Percentiles rank a stretch among this genome's conserved stretches.
phyloP scores from a whole-genome alignment of 2,888 invertebrate genomes.

The Drosophila atripex region DNA sequence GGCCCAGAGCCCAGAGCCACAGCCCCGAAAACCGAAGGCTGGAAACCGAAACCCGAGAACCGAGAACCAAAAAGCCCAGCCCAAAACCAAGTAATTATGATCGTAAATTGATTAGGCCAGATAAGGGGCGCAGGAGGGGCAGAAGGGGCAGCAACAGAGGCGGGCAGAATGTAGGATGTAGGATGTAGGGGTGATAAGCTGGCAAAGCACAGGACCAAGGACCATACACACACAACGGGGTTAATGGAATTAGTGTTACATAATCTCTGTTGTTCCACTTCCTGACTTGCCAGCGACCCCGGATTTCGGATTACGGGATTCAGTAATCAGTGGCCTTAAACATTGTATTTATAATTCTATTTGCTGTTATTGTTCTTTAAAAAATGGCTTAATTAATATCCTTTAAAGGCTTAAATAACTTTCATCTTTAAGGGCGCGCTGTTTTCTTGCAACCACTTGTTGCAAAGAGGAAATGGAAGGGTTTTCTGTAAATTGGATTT shows the following conservation, averaged over 20 bases:
- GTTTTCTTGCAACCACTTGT: not conserved
- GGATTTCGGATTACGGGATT: not conserved
- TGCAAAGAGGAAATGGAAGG: not conserved
- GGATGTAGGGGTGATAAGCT: not conserved
- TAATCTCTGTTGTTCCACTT: conserved; percentile 37
- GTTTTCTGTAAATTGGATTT: not conserved
- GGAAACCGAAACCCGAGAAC: conserved; percentile 34
- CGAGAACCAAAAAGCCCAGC: conserved; percentile 23
- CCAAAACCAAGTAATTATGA: conserved; percentile 69
- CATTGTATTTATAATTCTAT: not conserved
- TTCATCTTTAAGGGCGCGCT: not conserved
- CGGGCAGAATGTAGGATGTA: not conserved
- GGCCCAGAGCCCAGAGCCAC: conserved; percentile 46
- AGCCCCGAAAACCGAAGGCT: conserved; percentile 29
- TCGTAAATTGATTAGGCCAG: conserved; percentile 69
- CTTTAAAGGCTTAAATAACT: too few species aligned
- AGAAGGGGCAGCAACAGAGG: conserved; percentile 1
- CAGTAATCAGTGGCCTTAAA: not conserved
- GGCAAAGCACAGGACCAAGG: conserved; percentile 11
- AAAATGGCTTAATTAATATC: too few species aligned
- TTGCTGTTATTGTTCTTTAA: not conserved
- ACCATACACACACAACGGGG: conserved; percentile 32
- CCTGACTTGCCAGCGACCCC: not conserved
- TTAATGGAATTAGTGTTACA: conserved; percentile 48
- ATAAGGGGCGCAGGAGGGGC: conserved; percentile 4